phyloP scores from a whole-genome alignment of 2,888 invertebrate genomes.

The Tortricodes alternella region DNA sequence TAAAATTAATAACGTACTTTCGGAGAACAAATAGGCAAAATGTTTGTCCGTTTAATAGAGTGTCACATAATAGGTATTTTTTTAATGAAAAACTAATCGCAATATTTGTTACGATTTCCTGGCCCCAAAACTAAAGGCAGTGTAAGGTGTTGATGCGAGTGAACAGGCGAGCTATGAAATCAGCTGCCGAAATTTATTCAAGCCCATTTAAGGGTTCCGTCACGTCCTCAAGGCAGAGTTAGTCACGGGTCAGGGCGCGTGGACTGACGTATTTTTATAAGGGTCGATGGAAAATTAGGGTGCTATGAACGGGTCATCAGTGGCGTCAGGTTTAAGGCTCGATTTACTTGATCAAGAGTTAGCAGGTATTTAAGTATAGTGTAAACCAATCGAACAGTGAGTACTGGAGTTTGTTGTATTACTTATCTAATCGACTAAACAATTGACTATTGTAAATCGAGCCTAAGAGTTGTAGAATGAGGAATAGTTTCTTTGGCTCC shows the following conservation, averaged over 20 bases:
- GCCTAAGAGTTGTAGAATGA: too few species aligned
- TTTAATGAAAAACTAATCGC: too few species aligned
- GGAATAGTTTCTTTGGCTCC: too few species aligned
- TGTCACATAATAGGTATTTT: too few species aligned
- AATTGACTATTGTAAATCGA: too few species aligned
- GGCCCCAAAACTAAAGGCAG: slow-evolving; percentile 1
- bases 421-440: too few species aligned
- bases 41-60: too few species aligned
- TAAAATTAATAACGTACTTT: too few species aligned
- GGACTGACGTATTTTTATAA: slow-evolving; percentile 7
- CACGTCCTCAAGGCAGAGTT: slow-evolving; percentile 53
- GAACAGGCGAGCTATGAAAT: slow-evolving; percentile 53
- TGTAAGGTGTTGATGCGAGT: slow-evolving; percentile 50
- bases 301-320: not conserved
- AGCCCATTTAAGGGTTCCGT: slow-evolving; percentile 19
- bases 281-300: slow-evolving; percentile 21
- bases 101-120: not conserved
- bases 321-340: not conserved
- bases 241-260: slow-evolving; percentile 50
- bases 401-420: too few species aligned
- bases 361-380: not conserved
- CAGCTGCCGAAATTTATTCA: slow-evolving; percentile 51
- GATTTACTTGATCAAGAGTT: not conserved
- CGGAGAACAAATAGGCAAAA: too few species aligned
- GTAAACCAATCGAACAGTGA: too few species aligned